Conservation (phyloP, 30 jellyfish, hydroid and myxozoan species). For the Chrysaora quinquecirrha region DNA sequence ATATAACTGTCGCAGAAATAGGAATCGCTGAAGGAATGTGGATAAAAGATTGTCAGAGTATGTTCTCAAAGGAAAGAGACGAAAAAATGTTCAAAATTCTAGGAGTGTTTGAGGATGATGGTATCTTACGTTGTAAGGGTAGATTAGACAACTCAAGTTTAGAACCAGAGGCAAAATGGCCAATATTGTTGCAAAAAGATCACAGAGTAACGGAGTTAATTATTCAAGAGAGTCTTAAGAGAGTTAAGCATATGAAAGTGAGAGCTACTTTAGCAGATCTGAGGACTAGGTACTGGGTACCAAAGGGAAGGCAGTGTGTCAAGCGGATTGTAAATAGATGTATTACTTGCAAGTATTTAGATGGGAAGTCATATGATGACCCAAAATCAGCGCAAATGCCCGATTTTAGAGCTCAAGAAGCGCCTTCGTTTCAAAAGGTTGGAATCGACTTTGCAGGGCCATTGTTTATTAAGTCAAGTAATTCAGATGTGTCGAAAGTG, state of each 20-base stretch:
- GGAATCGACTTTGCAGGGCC: slow-evolving; percentile 50
- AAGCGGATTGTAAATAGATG: background rate
- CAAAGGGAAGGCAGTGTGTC: slow-evolving; percentile 26
- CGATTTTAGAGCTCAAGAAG: background rate
- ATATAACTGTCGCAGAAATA: background rate
- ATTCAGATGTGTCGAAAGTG: background rate
- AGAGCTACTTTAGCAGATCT: slow-evolving; percentile 17
- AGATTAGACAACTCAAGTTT: slow-evolving; percentile 6
- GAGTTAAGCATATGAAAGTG: background rate
- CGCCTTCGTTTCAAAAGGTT: slow-evolving; percentile 10
- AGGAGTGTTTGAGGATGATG: background rate
- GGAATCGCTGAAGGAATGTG: background rate
- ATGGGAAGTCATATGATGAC: slow-evolving; percentile 1
- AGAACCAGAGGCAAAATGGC: background rate
- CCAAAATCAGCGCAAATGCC: slow-evolving; percentile 2
- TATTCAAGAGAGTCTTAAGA: background rate
- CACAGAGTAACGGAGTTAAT: background rate
- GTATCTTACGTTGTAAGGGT: background rate
- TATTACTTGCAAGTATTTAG: slow-evolving; percentile 1
- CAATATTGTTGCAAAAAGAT: slow-evolving; percentile 1
- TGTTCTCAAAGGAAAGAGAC: background rate
- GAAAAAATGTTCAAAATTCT: background rate
- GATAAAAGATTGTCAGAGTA: slow-evolving; percentile 4
- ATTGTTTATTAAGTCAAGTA: background rate
- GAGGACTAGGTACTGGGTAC: slow-evolving; percentile 9